These are phyloP conservation scores for Pogonocherus hispidulus DNA, from an alignment of 2,888 invertebrate genomes.

Conservation along the genomic window DNA sequence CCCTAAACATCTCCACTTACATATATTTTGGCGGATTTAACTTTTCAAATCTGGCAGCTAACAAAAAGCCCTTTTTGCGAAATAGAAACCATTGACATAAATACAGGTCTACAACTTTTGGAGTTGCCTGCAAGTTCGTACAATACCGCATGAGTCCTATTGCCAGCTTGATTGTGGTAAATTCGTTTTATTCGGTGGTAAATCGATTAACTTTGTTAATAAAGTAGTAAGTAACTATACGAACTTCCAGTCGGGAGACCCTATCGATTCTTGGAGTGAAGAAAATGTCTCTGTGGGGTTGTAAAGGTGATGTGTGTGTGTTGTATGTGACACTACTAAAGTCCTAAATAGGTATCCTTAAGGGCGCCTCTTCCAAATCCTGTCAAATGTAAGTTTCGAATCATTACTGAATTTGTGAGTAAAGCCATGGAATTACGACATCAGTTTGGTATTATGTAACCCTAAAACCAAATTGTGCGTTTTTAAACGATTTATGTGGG, in stretches of 20 bases:
- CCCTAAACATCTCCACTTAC: no score
- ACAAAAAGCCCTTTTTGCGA: no score
- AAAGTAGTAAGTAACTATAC: background rate
- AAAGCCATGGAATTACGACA: no score
- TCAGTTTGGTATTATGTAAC: no score
- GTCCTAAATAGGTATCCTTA: no score
- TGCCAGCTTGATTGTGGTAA: background rate
- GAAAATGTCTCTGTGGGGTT: background rate
- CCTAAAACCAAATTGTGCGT: background rate
- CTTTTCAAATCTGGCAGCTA: no score
- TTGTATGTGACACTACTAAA: background rate
- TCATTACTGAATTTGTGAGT: no score
- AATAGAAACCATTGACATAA: no score
- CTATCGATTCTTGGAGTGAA: background rate
- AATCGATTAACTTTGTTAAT: constrained; percentile 7
- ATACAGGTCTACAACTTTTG: background rate
- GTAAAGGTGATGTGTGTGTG: background rate
- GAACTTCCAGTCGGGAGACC: background rate
- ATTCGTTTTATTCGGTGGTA: background rate
- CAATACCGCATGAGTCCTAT: background rate
- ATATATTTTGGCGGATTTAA: no score
- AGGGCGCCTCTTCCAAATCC: no score
- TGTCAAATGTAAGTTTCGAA: no score
- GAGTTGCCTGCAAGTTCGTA: background rate
- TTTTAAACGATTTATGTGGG: background rate